These are phyloP conservation scores for Lates calcarifer DNA, from an alignment of 2,113 vertebrate genomes.

Conservation along the genomic window DNA sequence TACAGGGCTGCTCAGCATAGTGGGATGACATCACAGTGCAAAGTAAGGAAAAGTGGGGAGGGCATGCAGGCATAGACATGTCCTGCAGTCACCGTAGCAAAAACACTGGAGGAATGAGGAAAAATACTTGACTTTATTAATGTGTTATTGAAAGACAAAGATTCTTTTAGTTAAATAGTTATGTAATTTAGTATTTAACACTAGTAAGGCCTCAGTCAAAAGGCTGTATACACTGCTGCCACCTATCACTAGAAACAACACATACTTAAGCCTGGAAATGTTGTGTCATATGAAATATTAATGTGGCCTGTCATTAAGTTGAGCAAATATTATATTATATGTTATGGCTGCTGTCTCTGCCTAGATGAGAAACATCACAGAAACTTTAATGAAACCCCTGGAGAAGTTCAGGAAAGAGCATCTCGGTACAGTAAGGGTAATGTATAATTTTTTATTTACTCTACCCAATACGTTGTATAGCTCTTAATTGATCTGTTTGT, in stretches of 20 bases:
- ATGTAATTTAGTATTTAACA: background rate
- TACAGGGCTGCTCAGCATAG: constrained; percentile 47
- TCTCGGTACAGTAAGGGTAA: constrained; percentile 94
- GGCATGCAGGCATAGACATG: constrained; percentile 69
- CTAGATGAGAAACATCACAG: constrained; percentile 96
- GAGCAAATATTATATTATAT: constrained; percentile 1
- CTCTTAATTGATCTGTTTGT: background rate
- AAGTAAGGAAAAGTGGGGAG: constrained; percentile 46
- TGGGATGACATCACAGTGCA: constrained; percentile 73
- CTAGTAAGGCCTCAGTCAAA: background rate
- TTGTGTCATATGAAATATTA: constrained; percentile 26
- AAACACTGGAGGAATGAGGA: constrained; percentile 16
- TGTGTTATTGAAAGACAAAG: background rate
- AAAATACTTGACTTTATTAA: constrained; percentile 18
- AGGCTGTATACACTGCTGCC: background rate
- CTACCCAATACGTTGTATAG: constrained; percentile 1
- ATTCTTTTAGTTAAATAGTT: background rate
- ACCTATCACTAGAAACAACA: background rate
- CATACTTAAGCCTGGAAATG: constrained; percentile 3
- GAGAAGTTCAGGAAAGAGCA: constrained; percentile 98
- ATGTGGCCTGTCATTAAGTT: background rate
- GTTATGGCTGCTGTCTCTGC: constrained; percentile 29
- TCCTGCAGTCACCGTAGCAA: constrained; percentile 35
- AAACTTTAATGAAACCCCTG: constrained; percentile 98
- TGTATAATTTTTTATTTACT: constrained; percentile 35